phyloP scores from a whole-genome alignment of 2,888 invertebrate species.

The Dichetophora obliterata region DNA sequence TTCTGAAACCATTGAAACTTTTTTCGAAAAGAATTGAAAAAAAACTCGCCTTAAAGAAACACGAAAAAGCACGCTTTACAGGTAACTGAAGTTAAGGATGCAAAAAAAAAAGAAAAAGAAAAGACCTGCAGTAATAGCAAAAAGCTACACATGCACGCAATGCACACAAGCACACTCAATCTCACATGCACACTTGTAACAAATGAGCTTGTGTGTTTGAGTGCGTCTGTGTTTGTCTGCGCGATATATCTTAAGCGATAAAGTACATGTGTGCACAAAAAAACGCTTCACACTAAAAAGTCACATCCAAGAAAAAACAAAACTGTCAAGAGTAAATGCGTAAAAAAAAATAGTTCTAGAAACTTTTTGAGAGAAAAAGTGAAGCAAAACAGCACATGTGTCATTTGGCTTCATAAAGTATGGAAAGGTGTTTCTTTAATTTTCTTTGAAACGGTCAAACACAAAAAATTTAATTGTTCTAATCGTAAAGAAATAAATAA shows the following conservation, averaged over 20 bases:
- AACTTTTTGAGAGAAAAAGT: no score
- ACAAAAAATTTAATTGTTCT: no score
- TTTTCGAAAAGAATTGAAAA: neutral
- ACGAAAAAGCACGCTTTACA: no score
- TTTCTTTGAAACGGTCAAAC: no score
- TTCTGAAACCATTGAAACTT: neutral
- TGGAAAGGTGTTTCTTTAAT: no score
- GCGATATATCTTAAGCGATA: conserved; percentile 18
- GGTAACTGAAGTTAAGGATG: no score
- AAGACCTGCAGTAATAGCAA: neutral
- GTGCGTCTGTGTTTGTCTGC: neutral
- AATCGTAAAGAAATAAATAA: no score
- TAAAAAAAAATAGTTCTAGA: no score
- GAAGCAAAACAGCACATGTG: no score
- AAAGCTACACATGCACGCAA: neutral
- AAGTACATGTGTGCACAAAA: conserved; percentile 21
- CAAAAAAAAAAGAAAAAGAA: no score
- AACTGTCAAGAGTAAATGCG: no score
- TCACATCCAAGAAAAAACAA: neutral
- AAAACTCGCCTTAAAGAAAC: neutral
- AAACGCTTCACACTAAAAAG: conserved; percentile 1
- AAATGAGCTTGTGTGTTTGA: neutral
- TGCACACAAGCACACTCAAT: neutral
- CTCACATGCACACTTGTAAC: neutral
- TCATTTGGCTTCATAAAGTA: no score